These are phyloP conservation scores for Orestias chungarensis DNA, from an alignment of 2,797 vertebrate genomes.

Conservation along the genomic window DNA sequence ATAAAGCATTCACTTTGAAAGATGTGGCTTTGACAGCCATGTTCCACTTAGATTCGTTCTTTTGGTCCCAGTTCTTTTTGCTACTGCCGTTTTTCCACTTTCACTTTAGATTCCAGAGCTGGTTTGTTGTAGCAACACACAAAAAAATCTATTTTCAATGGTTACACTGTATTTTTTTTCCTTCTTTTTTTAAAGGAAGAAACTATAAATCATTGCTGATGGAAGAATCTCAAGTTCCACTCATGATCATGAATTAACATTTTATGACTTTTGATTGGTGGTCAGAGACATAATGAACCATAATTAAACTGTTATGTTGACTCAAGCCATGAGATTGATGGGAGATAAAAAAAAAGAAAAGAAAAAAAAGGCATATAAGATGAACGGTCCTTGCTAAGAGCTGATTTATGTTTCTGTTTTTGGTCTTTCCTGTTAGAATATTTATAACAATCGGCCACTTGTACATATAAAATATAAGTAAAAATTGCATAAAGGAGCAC, in stretches of 20 bases:
- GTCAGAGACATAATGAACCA: background rate
- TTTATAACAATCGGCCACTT: background rate
- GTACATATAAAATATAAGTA: background rate
- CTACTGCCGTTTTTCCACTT: background rate
- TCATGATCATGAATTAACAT: background rate
- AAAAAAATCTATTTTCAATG: background rate
- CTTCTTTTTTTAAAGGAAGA: background rate
- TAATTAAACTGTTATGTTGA: background rate
- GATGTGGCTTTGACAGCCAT: background rate
- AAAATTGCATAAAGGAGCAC: background rate
- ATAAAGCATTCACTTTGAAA: background rate
- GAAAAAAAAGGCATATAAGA: background rate
- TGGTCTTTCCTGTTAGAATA: background rate
- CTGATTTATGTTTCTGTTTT: slow-evolving; percentile 6
- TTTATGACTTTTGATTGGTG: slow-evolving; percentile 3
- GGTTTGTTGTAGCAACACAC: background rate
- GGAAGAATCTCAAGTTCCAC: background rate
- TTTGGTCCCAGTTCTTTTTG: background rate
- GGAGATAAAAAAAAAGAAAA: background rate
- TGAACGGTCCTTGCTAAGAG: background rate
- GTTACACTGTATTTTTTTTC: background rate
- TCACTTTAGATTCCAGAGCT: background rate
- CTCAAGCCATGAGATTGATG: background rate
- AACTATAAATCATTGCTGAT: background rate
- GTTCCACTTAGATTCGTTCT: background rate